Evolutionary conservation across 2,797 vertebrate genomes (phyloP).

Genomic region (Vireo griseus): DNA sequence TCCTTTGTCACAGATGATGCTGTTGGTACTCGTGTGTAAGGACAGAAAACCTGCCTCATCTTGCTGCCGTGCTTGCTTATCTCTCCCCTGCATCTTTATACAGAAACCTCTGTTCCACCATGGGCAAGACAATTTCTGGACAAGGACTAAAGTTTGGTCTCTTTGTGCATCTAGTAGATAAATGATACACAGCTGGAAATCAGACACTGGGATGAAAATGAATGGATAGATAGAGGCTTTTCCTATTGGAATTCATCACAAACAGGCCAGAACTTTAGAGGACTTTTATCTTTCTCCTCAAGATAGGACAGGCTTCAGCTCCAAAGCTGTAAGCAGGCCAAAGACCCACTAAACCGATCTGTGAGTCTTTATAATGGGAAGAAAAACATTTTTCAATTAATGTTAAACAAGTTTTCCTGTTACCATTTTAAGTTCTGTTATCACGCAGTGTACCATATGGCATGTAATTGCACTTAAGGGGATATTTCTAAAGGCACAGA

Average conservation of each 20-base stretch:
- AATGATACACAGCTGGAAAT: background rate
- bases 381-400: background rate
- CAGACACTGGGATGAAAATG: background rate
- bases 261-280: background rate
- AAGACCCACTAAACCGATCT: background rate
- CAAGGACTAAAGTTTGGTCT: background rate
- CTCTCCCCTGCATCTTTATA: background rate
- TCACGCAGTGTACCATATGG: background rate
- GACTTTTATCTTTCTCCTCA: background rate
- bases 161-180: background rate
- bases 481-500: constrained; percentile 15
- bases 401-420: background rate
- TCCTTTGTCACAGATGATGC: background rate
- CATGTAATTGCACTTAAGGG: background rate
- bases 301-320: background rate
- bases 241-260: background rate
- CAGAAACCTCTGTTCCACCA: background rate
- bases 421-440: background rate
- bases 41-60: background rate
- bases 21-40: background rate
- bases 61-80: rapidly evolving
- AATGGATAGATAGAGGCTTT: background rate
- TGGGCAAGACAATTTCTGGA: background rate
- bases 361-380: background rate
- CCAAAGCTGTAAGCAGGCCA: background rate